Percentiles rank a stretch among this genome's conserved stretches.
Conservation (phyloP, 2,888 invertebrate genomes). For the Brassicogethes aeneus region DNA sequence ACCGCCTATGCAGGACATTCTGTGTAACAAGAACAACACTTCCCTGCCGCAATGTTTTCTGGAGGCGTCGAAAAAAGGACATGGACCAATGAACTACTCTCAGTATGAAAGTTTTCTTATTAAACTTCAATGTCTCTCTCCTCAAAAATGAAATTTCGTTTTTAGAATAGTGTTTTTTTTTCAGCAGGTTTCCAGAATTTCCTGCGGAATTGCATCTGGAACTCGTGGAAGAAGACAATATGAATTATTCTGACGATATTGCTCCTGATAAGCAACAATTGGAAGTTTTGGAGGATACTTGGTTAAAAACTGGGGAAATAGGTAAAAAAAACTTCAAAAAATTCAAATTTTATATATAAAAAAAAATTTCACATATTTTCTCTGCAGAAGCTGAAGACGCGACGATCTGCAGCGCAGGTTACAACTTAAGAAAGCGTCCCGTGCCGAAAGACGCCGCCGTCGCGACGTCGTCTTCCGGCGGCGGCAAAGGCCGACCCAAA, state of each 20-base stretch:
- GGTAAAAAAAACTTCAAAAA: slow-evolving; percentile 36
- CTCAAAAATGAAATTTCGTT: not conserved
- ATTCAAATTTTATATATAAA: not conserved
- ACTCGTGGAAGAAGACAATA: slow-evolving; percentile 43
- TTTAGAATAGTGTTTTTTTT: slow-evolving; percentile 8
- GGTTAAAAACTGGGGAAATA: slow-evolving; percentile 73
- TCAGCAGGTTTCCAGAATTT: slow-evolving; percentile 32
- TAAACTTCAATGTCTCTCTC: not conserved
- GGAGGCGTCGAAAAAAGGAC: slow-evolving; percentile 47
- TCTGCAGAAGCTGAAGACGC: slow-evolving; percentile 45
- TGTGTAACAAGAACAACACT: slow-evolving; percentile 66
- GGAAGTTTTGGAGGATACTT: slow-evolving; percentile 68
- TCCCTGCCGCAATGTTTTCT: slow-evolving; percentile 58
- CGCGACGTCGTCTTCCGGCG: slow-evolving; percentile 3
- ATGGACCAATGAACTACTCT: slow-evolving; percentile 21
- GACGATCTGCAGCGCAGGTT: slow-evolving; percentile 45
- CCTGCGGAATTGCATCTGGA: slow-evolving; percentile 40
- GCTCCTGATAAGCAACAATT: slow-evolving; percentile 63
- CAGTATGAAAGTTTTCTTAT: slow-evolving; percentile 21
- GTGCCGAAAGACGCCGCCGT: slow-evolving; percentile 4
- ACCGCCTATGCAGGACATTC: slow-evolving; percentile 69
- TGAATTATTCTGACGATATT: slow-evolving; percentile 38
- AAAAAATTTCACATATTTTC: not conserved
- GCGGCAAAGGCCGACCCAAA: slow-evolving; percentile 8
- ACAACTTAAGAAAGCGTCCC: slow-evolving; percentile 38